These are phyloP conservation scores for Heliconius sara DNA, from an alignment of 2,888 invertebrate species.

Conservation along the genomic window DNA sequence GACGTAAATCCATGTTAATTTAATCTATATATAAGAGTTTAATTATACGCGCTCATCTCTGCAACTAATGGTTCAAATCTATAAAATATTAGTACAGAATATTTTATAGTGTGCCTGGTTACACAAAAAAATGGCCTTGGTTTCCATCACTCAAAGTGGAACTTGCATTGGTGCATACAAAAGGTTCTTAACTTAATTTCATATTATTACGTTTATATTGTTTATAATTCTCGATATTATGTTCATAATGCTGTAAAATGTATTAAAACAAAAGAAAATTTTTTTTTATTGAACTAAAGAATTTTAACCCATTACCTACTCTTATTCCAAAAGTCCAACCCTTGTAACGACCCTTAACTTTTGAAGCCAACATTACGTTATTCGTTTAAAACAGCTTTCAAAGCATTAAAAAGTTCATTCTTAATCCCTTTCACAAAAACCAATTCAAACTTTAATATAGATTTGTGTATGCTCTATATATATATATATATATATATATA, in stretches of 20 bases:
- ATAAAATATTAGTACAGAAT: too few relatives aligned
- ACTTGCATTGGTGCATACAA: neutral
- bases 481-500: too few relatives aligned
- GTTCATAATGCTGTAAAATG: neutral
- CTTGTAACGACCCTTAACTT: constrained; percentile 16
- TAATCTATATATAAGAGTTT: too few relatives aligned
- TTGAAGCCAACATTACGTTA: constrained; percentile 18
- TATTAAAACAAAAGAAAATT: neutral
- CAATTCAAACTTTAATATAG: constrained; percentile 29
- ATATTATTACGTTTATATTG: neutral
- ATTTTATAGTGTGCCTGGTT: too few relatives aligned
- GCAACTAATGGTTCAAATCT: too few relatives aligned
- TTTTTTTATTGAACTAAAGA: neutral
- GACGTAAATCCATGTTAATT: too few relatives aligned
- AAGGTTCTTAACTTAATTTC: neutral
- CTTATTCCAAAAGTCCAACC: neutral
- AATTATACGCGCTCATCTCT: too few relatives aligned
- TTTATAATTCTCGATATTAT: constrained; percentile 1
- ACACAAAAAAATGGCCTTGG: neutral
- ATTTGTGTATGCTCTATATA: neutral
- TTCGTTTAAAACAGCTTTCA: constrained; percentile 30
- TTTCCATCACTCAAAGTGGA: neutral
- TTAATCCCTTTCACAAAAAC: constrained; percentile 31
- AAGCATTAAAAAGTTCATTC: constrained; percentile 40
- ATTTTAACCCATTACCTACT: neutral